Evolutionary conservation across 2,797 vertebrate species (phyloP), one percentile per base, ranked within the genome.

Genomic region (Caiman crocodilus): DNA sequence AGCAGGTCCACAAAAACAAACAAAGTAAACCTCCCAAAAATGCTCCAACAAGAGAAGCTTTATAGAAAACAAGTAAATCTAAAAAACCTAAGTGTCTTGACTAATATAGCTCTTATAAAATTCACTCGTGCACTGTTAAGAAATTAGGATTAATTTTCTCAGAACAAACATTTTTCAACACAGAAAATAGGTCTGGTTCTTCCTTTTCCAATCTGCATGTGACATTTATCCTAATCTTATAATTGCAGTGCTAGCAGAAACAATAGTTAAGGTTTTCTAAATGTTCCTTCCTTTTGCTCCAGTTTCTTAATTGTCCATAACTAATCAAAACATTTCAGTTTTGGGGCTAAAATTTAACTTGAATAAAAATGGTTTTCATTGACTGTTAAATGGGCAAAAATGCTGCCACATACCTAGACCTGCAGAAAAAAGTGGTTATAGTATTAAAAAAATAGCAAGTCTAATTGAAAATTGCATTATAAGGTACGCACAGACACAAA

Each of bases 11-110:
- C 50, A 7, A 76, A 82, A 92, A 60, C 56, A 85, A 76, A 63
- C 5, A 14, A 87, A 92, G 75, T 64, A 8, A 56, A 85, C 84
- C 82, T 63, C 69, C 73, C 71, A 58, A 93, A 63, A 63, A 91
- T 0, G 0, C 76, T 25, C n/a, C 35, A 75, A 50, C 28, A 13
- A 15, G 4, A 30, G 6, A 81, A 1, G 21, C 58, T 2, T 4
- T 23, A 18, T 2, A 28, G 60, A 50, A 77, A 76, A 59, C 1
- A 63, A 9, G 3, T 21, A 32, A 35, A 8, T 11, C 55, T 20
- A 4, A 74, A 75, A 23, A 58, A 25, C 13, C 17, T 35, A 64
- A 50, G 50, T 1, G 2, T 1, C 18, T 13, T 57, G 20, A 13
- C 5, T 1, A 55, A 42, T 1, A 8, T 0, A 1, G 3, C 55